These are phyloP conservation scores for Cyrtonyx montezumae DNA, from an alignment of 2,113 vertebrate genomes.

Conservation along the genomic window DNA sequence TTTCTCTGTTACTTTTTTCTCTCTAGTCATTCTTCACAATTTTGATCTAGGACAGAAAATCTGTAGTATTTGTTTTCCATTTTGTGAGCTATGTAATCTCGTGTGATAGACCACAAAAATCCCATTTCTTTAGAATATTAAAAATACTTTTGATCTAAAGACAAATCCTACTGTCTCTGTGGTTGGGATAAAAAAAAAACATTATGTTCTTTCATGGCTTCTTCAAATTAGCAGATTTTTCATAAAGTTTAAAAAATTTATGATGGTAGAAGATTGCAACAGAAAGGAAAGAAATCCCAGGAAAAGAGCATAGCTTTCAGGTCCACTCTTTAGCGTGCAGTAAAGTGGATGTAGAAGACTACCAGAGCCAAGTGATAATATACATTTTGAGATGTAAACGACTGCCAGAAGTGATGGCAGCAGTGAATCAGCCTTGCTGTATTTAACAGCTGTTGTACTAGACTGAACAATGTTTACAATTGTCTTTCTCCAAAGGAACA, in stretches of 20 bases:
- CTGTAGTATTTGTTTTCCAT: not conserved
- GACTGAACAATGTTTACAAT: not conserved
- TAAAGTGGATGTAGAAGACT: not conserved
- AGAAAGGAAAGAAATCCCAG: not conserved
- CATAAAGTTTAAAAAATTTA: not conserved
- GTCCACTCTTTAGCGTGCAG: not conserved
- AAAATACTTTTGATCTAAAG: not conserved
- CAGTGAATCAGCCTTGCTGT: not conserved
- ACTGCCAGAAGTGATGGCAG: not conserved
- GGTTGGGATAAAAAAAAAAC: not conserved
- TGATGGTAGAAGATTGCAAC: not conserved
- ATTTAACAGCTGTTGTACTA: not conserved
- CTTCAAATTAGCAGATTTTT: not conserved
- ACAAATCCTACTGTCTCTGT: not conserved
- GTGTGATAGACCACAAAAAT: not conserved
- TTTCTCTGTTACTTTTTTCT: not conserved
- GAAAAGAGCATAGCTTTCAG: not conserved
- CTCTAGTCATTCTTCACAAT: not conserved
- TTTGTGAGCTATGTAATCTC: not conserved
- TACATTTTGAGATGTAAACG: not conserved
- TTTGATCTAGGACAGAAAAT: not conserved
- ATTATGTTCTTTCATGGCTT: not conserved
- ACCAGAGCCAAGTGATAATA: not conserved
- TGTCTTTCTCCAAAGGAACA: not conserved
- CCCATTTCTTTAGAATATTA: not conserved